Conservation (phyloP, 2,888 invertebrate genomes). For the Itoplectis maculator region DNA sequence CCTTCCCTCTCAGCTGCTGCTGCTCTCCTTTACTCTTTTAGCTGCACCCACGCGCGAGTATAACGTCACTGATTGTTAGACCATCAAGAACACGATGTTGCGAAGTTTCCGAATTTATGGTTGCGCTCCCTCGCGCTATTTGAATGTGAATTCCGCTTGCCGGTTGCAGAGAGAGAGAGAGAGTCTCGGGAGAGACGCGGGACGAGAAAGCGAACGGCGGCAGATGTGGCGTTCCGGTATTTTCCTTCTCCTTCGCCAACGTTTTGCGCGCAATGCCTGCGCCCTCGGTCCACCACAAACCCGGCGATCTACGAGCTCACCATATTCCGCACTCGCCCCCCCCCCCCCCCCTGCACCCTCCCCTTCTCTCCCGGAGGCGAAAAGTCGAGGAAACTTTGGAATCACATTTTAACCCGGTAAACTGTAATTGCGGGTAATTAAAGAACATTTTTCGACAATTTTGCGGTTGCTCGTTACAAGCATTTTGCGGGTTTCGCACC, state of each 20-base stretch:
- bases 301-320: conserved; percentile 29
- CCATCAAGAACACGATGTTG: conserved; percentile 58
- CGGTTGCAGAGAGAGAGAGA: too few species aligned
- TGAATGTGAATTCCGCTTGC: conserved; percentile 48
- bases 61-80: conserved; percentile 58
- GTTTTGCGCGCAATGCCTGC: conserved; percentile 19
- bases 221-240: conserved; percentile 30
- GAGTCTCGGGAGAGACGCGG: conserved; percentile 36
- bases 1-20: too few species aligned
- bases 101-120: conserved; percentile 58
- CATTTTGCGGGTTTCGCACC: not conserved
- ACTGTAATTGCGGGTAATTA: conserved; percentile 24
- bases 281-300: conserved; percentile 30
- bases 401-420: conserved; percentile 5
- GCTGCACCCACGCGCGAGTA: not conserved
- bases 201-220: conserved; percentile 50
- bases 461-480: not conserved
- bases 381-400: conserved; percentile 39
- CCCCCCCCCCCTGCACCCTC: not conserved
- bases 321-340: conserved; percentile 10
- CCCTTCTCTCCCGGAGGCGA: not conserved
- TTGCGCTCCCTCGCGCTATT: conserved; percentile 45
- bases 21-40: conserved; percentile 2
- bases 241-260: conserved; percentile 3
- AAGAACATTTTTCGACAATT: conserved; percentile 22